A percentile compares a stretch with the other conserved stretches of the same genome.
phyloP scores from a whole-genome alignment of 2,888 invertebrate genomes.

The Caenorhabditis macrosperma region DNA sequence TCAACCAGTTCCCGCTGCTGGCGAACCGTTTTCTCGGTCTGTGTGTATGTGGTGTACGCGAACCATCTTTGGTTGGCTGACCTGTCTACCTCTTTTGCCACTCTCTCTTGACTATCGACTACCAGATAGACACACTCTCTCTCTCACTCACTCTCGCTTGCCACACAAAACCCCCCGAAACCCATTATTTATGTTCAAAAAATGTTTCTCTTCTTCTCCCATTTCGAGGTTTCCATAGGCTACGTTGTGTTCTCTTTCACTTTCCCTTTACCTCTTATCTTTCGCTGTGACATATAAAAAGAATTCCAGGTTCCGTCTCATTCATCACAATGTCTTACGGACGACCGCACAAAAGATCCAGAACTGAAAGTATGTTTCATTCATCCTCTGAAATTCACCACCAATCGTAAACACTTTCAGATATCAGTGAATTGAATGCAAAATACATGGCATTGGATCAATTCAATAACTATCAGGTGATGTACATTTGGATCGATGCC shows the following conservation, averaged over 20 bases:
- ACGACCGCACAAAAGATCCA: constrained; percentile 31
- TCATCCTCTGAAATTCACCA: neutral
- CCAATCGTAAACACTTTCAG: constrained; percentile 20
- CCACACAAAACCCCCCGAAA: constrained; percentile 29
- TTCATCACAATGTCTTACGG: constrained; percentile 28
- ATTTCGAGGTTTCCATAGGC: neutral
- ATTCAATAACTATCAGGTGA: constrained; percentile 83
- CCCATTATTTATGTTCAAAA: constrained; percentile 13
- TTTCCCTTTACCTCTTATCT: neutral
- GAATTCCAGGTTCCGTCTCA: neutral
- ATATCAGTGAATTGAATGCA: constrained; percentile 56
- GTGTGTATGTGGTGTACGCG: constrained; percentile 7
- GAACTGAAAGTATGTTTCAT: constrained; percentile 58
- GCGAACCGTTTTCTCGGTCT: constrained; percentile 3
- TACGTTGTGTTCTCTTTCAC: neutral
- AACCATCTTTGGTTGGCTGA: constrained; percentile 25
- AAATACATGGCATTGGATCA: constrained; percentile 66
- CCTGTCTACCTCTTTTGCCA: constrained; percentile 36
- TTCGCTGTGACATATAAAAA: neutral
- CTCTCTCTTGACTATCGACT: constrained; percentile 14
- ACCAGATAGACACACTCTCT: constrained; percentile 25
- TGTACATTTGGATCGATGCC: constrained; percentile 95
- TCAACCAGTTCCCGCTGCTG: neutral
- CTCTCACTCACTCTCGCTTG: constrained; percentile 31
- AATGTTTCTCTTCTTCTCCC: neutral